These are phyloP conservation scores for Ornithoptera priamus DNA, from an alignment of 2,888 invertebrate species.

Conservation along the genomic window DNA sequence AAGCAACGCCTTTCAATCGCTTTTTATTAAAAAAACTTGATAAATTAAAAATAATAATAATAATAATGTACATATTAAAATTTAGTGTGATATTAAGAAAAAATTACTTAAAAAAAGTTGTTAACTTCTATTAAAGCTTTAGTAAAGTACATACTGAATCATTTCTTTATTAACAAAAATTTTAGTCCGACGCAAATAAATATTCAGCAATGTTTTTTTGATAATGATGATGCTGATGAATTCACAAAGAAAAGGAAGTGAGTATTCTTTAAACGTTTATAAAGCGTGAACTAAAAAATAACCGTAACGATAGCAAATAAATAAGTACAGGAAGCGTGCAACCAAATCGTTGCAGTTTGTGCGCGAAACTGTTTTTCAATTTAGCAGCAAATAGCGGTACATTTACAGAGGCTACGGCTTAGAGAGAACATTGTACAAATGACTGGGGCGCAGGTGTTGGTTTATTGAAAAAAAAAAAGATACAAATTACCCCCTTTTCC, in stretches of 20 bases:
- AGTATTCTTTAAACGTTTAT: constrained; percentile 26
- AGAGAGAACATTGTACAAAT: constrained; percentile 64
- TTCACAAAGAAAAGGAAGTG: background rate
- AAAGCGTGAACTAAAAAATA: constrained; percentile 32
- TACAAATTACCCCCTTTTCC: constrained; percentile 71
- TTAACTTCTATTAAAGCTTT: background rate
- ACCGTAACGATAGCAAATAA: constrained; percentile 36
- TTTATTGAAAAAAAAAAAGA: constrained; percentile 79
- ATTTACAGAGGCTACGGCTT: constrained; percentile 74
- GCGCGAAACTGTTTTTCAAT: constrained; percentile 74
- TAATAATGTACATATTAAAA: no score
- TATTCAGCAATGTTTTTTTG: background rate
- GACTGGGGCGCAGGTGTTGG: constrained; percentile 70
- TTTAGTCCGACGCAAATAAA: background rate
- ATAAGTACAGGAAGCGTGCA: constrained; percentile 39
- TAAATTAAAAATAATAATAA: no score
- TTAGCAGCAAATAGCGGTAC: constrained; percentile 72
- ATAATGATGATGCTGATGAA: background rate
- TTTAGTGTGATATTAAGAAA: no score
- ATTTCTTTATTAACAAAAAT: no score
- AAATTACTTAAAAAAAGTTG: no score
- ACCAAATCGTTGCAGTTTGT: constrained; percentile 60
- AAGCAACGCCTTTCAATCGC: no score
- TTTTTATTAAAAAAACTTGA: no score
- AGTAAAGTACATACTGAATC: background rate